Conservation (phyloP, 2,888 invertebrate species). For the Mechanitis messenoides region DNA sequence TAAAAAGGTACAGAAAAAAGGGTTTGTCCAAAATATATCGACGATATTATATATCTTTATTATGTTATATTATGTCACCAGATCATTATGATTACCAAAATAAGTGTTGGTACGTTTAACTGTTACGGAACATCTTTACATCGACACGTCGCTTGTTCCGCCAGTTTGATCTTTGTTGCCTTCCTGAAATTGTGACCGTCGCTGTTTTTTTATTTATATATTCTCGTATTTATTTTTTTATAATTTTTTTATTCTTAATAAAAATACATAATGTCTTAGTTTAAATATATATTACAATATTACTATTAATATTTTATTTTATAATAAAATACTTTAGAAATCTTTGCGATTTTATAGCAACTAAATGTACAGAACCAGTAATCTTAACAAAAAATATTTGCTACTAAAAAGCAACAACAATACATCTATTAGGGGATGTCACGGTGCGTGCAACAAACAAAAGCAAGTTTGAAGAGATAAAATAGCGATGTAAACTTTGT, state of each 20-base stretch:
- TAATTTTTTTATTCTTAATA: not conserved
- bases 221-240: not conserved
- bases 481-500: constrained; percentile 49
- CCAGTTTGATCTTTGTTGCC: constrained; percentile 40
- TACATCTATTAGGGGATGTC: constrained; percentile 68
- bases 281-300: no score
- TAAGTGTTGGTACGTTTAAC: not conserved
- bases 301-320: no score
- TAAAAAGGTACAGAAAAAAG: no score
- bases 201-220: constrained; percentile 22
- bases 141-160: constrained; percentile 43
- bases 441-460: constrained; percentile 72
- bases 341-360: not conserved
- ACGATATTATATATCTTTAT: no score
- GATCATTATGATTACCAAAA: constrained; percentile 28
- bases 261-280: no score
- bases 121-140: constrained; percentile 21
- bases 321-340: no score
- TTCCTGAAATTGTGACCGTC: constrained; percentile 29
- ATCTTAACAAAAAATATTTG: constrained; percentile 18
- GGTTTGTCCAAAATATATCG: no score
- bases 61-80: constrained; percentile 43
- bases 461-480: constrained; percentile 69
- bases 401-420: constrained; percentile 61
- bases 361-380: constrained; percentile 2